Base-by-base conservation (phyloP, 2,888 invertebrate genomes). In the Miltochrista miniata region DNA sequence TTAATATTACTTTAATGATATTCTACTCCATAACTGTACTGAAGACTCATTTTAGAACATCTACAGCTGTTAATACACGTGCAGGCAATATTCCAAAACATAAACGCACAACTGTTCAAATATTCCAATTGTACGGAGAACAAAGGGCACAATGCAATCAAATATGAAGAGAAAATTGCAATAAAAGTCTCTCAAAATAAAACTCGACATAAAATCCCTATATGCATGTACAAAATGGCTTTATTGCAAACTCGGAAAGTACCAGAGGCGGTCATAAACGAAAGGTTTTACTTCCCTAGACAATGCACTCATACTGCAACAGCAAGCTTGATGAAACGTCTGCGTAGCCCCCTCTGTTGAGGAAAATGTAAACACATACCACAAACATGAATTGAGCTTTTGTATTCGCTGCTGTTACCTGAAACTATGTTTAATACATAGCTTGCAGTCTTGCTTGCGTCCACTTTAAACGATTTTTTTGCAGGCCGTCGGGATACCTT, bases 291-390 rank as follows among this genome's bases (percentile, higher is more conserved):
- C 72, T 66, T 72, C 62, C 62, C 69, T 72, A 79, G 76, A 83
- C 83, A 81, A 79, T 80, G 76, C 74, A 70, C 72, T 75, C 10
- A 9, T 63, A 64, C 53, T 65, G 61, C 65, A 79, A 79, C 77
- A 80, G 83, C 83, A 80, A 72, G 63, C 51, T 70, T 73, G 72
- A 79, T 79, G 75, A 74, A 79, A 76, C 64, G 79, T 74, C 74
- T 74, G 66, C 61, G 49, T 14, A 1, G 15, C 43, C 18, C 43
- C 44, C 46, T 24, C 45, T 45, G 11, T 40, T 24, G 41, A 49
- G 48, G 64, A 61, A 65, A 74, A 71, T 61, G 62, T 66, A 71
- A 70, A 77, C 73, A 75, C 65, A 67, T 72, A 70, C 69, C 73
- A 68, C 70, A 71, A 74, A 77, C 76, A 79, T 74, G 70, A 64